Base-by-base conservation (phyloP, 2,113 vertebrate species). In the Proterorhinus semilunaris region DNA sequence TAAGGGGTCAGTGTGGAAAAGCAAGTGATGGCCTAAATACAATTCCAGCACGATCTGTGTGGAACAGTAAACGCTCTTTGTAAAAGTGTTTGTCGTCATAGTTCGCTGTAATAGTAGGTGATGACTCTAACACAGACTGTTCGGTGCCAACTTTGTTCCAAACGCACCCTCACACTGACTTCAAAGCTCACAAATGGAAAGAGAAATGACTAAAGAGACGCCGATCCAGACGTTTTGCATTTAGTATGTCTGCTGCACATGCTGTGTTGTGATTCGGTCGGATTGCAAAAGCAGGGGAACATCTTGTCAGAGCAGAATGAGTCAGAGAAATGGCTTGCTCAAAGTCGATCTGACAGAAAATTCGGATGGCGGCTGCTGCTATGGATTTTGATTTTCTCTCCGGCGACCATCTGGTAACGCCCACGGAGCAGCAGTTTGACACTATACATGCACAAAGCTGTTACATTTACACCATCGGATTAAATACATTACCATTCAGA, bases 371-470 rank as follows among this genome's bases (percentile, higher is more conserved):
- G 57, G 77, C 68, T 62, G 68, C 69, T 58, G 71, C 52, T 81
- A 53, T 49, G 12, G 50, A 83, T 77, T 68, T 77, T 77, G 62
- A 68, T 71, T 79, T 80, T 74, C 17, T 68, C 45, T 49, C 69
- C 44, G 43, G 54, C 68, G 54, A 85, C 87, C 90, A 90, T 89
- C 88, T 91, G 90, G 87, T 76, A 83, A 86, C 80, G 78, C 83
- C 83, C 61, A 89, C 84, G 59, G 80, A 75, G 76, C 80, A 84
- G 76, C 75, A 79, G 78, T 69, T 62, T 45, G 53, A 58, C 69
- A 68, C 42, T 62, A 50, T 57, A 50, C 63, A 58, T 46, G 53
- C 43, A 48, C 63, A 9, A 36, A 27, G 65, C 69, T 3, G 27
- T 48, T 59, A 46, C 63, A 82, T 67, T 65, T 66, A 62, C 70